These are phyloP conservation scores for Flexamia atlantica DNA, from an alignment of 2,888 invertebrate genomes.

Conservation along the genomic window DNA sequence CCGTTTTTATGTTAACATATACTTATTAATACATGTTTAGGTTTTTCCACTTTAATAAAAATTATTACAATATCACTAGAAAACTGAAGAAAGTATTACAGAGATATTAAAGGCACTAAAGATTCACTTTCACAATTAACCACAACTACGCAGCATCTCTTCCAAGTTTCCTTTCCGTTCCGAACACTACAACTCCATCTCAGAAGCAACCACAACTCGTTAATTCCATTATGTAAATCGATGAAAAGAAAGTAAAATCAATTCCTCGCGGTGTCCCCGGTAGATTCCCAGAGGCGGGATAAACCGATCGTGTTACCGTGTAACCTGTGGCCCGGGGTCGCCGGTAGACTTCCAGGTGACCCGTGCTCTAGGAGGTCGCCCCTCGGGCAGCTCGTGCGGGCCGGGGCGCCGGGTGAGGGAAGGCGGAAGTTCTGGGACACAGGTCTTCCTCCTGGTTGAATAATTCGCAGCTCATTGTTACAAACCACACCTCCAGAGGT, in stretches of 20 bases:
- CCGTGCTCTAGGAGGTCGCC: neutral
- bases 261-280: neutral
- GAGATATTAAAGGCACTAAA: too few species aligned
- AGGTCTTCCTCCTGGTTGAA: neutral
- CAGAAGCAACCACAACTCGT: too few species aligned
- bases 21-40: too few species aligned
- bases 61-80: too few species aligned
- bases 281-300: neutral
- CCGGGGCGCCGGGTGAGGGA: neutral
- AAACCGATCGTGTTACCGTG: neutral
- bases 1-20: too few species aligned
- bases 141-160: too few species aligned
- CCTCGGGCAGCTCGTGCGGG: neutral
- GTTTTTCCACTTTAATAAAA: too few species aligned
- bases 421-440: conserved; percentile 21
- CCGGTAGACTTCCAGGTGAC: neutral
- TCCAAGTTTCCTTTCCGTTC: too few species aligned
- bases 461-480: conserved; percentile 8
- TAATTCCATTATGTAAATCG: too few species aligned
- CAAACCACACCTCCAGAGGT: neutral
- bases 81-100: too few species aligned
- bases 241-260: neutral
- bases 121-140: too few species aligned
- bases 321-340: neutral
- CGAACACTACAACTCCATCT: too few species aligned